A percentile compares a stretch with the other conserved stretches of the same genome.
Conservation (phyloP, 64 coral and sea anemone species). For the Montipora foliosa region DNA sequence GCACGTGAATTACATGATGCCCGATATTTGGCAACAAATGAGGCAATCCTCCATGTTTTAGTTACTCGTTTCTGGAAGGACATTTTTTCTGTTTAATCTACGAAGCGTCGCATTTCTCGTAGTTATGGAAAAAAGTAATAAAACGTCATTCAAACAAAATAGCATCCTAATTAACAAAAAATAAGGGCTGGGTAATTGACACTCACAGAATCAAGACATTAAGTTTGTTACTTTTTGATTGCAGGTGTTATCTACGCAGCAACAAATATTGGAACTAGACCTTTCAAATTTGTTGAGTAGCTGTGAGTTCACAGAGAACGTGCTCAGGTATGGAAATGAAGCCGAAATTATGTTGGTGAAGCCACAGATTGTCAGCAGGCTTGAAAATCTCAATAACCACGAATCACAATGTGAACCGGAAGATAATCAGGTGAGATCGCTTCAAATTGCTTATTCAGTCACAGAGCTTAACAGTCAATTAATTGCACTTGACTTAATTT, state of each 20-base stretch:
- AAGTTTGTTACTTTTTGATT: neutral
- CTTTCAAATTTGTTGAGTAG: constrained; percentile 82
- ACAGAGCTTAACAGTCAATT: no score
- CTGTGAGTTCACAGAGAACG: constrained; percentile 93
- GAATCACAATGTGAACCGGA: constrained; percentile 93
- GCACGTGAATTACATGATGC: neutral
- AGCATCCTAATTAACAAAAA: no score
- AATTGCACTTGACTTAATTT: no score
- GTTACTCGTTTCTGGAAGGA: no score
- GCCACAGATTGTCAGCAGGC: constrained; percentile 96
- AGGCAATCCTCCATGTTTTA: neutral
- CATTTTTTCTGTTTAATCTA: neutral
- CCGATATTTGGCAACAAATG: neutral
- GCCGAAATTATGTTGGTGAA: constrained; percentile 97
- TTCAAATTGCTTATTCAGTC: no score
- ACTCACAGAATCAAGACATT: neutral
- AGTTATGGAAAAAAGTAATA: no score
- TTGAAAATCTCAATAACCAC: constrained; percentile 82
- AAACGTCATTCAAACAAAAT: no score
- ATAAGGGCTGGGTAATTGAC: no score
- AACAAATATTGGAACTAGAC: constrained; percentile 82
- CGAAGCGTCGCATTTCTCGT: no score
- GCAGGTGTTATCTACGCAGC: constrained; percentile 84
- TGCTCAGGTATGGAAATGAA: constrained; percentile 95
- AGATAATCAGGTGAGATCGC: constrained; percentile 69